phyloP scores from a whole-genome alignment of 2,888 invertebrate species.

The Gortyna flavago region DNA sequence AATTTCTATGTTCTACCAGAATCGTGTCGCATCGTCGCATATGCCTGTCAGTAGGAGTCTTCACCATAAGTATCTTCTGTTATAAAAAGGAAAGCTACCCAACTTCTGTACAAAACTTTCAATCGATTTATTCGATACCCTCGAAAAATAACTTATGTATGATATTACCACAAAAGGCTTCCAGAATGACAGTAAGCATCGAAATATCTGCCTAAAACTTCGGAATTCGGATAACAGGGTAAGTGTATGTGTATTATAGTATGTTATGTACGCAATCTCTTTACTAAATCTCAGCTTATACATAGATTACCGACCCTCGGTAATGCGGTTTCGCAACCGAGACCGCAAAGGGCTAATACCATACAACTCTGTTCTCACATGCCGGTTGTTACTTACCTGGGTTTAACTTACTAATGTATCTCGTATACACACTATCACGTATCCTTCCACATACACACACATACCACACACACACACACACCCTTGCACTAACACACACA shows the following conservation, averaged over 20 bases:
- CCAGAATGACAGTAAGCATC: background rate
- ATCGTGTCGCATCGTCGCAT: no score
- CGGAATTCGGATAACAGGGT: background rate
- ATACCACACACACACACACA: no score
- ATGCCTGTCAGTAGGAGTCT: no score
- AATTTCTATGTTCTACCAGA: no score
- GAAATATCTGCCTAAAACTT: background rate
- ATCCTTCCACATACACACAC: no score
- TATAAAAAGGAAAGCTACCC: background rate
- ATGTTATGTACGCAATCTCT: conserved; percentile 14
- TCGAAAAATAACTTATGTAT: background rate
- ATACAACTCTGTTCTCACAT: conserved; percentile 1
- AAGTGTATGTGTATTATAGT: background rate
- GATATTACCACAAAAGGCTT: background rate
- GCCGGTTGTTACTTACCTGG: background rate
- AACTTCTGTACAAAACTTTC: background rate
- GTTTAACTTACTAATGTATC: background rate
- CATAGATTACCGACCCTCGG: conserved; percentile 28
- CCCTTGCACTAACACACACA: no score
- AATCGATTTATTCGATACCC: background rate
- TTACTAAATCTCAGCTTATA: conserved; percentile 17
- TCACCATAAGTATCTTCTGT: no score
- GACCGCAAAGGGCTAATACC: conserved; percentile 3
- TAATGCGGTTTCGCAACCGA: conserved; percentile 9
- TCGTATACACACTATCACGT: no score